Evolutionary conservation across 92 coral and sea anemone genomes (phyloP).

Genomic region (Epizoanthus illoricatus): DNA sequence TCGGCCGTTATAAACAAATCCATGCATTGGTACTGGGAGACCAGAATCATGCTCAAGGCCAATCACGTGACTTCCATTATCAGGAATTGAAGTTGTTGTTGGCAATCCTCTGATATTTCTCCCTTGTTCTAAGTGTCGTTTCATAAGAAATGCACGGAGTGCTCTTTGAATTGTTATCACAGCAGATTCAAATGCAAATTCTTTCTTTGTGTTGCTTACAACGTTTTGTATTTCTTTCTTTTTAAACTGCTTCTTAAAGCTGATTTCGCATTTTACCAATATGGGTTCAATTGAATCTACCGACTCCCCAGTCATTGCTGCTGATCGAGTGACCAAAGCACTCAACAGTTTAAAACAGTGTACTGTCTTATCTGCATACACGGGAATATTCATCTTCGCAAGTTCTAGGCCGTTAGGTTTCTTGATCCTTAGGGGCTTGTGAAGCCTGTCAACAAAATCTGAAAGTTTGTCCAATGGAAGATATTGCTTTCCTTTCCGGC

Average conservation of each 20-base stretch:
- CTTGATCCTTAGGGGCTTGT: slow-evolving; percentile 76
- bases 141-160: slow-evolving; percentile 18
- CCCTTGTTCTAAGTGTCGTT: not conserved
- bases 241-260: slow-evolving; percentile 67
- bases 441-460: slow-evolving; percentile 81
- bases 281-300: slow-evolving; percentile 75
- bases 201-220: slow-evolving; percentile 15
- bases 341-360: slow-evolving; percentile 88
- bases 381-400: slow-evolving; percentile 73
- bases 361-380: slow-evolving; percentile 74
- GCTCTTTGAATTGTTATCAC: slow-evolving; percentile 38
- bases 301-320: slow-evolving; percentile 85
- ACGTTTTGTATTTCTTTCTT: slow-evolving; percentile 8
- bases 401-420: slow-evolving; percentile 69
- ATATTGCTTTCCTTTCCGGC: slow-evolving; percentile 74
- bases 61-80: not conserved
- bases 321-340: slow-evolving; percentile 68
- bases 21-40: not conserved
- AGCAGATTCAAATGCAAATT: slow-evolving; percentile 31
- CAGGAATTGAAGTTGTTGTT: too few species aligned
- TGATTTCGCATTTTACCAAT: slow-evolving; percentile 65
- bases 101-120: not conserved
- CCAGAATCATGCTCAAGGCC: not conserved
- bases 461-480: slow-evolving; percentile 71
- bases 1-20: not conserved